Evolutionary conservation across 2,113 vertebrate species (phyloP), one percentile per base, ranked within the genome.

Genomic region (Sceloporus tristichus): DNA sequence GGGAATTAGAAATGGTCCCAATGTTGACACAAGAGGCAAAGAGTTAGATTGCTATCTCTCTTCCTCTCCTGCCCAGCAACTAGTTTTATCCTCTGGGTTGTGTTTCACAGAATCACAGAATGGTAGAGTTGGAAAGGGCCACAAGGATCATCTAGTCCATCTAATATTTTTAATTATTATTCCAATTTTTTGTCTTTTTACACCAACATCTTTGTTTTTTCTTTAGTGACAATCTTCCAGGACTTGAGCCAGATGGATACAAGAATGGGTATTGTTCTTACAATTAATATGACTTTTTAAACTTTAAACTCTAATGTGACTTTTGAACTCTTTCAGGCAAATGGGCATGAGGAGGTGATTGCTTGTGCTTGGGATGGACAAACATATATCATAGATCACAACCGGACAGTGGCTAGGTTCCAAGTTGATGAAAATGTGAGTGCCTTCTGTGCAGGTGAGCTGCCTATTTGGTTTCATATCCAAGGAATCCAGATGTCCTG

Each of bases 361-460:
- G 99, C 99, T 0, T 99, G 99, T 78, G 99, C 99, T 0, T 99
- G 98, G 98, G 99, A 99, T 0, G 99, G 99, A 25, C 99, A 99
- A 94, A 99, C 99, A 0, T 99, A 99, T 89, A 99, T 99, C 93
- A 99, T 99, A 0, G 98, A 99, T 94, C 98, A 99, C 91, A 98
- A 98, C 23, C 97, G 98, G 48, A 98, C 97, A 0, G 99, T 99
- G 0, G 98, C 99, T 87, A 97, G 98, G 5, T 99, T 99, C 95
- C 99, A 99, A 91, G 99, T 99, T 19, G 99, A 99, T 40, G 98
- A 99, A 94, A 99, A 99, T 6, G 98, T 99, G 91, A 99, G 99
- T 3, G 99, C 99, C 0, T 99, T 99, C 96, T 99, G 98, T 95
- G 98, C 99, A 71, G 99, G 99, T 99, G 85, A 92, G 96, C 14